Evolutionary conservation across 37 sponge, comb jelly and placozoan genomes (phyloP), one percentile per base, ranked within the genome.

Genomic region (Crambe crambe): DNA sequence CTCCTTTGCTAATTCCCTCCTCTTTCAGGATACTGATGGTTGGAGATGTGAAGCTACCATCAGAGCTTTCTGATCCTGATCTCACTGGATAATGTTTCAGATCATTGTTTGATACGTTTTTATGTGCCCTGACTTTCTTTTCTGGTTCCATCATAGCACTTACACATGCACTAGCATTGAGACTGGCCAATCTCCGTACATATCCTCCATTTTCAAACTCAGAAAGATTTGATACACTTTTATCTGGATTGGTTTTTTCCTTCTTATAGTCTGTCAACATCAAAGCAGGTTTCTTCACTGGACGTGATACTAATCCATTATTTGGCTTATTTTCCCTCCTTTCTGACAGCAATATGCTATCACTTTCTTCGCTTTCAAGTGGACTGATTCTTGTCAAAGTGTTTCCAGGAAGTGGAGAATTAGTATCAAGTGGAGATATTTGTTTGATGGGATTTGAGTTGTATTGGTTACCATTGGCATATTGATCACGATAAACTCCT

Each of bases 91-190:
- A 6, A 47, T 6, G 6, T 6, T 47, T 47, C 51, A 47, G 12
- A 15, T 47, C 10, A 47, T 9, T 23, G 25, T 61, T 61, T 9
- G 6, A 8, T 23, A 9, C 6, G 6, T 72, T 72, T 8, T 72
- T 41, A 4, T 40, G 25, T 72, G 20, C 22, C 8, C 25, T 9
- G 30, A 21, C 21, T 30, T 51, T 65, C 37, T 59, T 84, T 56
- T 58, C 76, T 22, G 79, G 66, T 67, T 73, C 79, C 79, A 86
- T 39, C 58, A 79, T n/a, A 12, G 80, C 86, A 15, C 68, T 37
- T 2, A 86, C 79, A 79, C 79, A 73, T 39, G 89, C 89, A 61
- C 68, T 37, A 0, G 89, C 83, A 83, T 89, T 89, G 41, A 89
- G 40, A 56, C 89, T 89, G 22, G 89, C 89, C 78, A 83, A 59